Evolutionary conservation across 2,888 invertebrate species (phyloP).

Genomic region (Anthrax anthrax): DNA sequence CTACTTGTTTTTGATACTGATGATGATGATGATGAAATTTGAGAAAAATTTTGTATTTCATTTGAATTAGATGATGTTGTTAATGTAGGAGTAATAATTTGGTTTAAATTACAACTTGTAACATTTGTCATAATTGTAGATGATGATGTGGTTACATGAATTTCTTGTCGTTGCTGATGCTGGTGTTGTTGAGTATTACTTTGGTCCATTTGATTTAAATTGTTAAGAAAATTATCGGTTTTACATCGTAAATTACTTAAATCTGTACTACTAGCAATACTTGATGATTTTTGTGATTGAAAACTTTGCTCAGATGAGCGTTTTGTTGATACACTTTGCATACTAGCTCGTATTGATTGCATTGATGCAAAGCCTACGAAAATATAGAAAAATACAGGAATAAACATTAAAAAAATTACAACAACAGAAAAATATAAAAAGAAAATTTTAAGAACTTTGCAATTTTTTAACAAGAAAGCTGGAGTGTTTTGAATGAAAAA

Average conservation of each 20-base stretch:
- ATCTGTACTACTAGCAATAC: conserved; percentile 13
- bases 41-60: not conserved
- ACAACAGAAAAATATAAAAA: not conserved
- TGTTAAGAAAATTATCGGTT: conserved; percentile 4
- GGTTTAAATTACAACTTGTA: not conserved
- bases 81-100: too few species aligned
- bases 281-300: conserved; percentile 19
- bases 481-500: not conserved
- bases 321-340: conserved; percentile 44
- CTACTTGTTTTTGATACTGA: not conserved
- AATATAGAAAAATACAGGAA: conserved; percentile 2
- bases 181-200: conserved; percentile 1
- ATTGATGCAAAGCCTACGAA: conserved; percentile 46
- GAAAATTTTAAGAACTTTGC: too few species aligned
- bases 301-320: conserved; percentile 45
- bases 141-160: not conserved
- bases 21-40: not conserved
- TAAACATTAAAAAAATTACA: conserved; percentile 5
- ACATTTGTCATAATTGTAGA: not conserved
- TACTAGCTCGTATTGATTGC: conserved; percentile 46
- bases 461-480: not conserved
- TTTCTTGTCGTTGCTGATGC: conserved; percentile 5
- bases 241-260: conserved; percentile 7
- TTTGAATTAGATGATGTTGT: not conserved
- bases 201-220: conserved; percentile 1